Evolutionary conservation across 2,113 vertebrate genomes (phyloP).

Genomic region (Sciurus niger): DNA sequence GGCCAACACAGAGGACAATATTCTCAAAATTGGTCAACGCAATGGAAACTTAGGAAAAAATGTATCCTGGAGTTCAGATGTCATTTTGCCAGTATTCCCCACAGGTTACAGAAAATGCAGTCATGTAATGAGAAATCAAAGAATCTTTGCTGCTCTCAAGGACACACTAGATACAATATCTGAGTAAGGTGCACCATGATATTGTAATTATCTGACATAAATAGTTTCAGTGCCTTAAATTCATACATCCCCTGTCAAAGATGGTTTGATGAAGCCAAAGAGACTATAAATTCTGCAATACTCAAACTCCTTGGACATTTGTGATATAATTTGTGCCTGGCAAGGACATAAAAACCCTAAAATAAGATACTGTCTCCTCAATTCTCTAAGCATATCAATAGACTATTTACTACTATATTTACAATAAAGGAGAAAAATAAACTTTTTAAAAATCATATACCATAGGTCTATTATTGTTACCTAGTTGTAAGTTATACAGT

Average conservation of each 20-base stretch:
- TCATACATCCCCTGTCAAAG: slow-evolving; percentile 28
- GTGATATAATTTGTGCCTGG: slow-evolving; percentile 15
- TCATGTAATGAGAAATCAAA: slow-evolving; percentile 14
- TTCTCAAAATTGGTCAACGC: background rate
- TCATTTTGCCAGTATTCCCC: background rate
- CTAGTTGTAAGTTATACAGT: background rate
- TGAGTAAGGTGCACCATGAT: background rate
- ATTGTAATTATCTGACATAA: slow-evolving; percentile 35
- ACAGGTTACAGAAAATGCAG: slow-evolving; percentile 11
- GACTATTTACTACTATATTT: background rate
- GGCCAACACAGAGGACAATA: background rate
- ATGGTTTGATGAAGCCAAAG: slow-evolving; percentile 24
- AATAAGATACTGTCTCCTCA: slow-evolving; percentile 33
- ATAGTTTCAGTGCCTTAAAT: slow-evolving; percentile 38
- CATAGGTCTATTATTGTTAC: background rate
- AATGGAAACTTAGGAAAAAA: slow-evolving; percentile 2
- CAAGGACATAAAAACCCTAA: slow-evolving; percentile 53
- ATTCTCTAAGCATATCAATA: slow-evolving; percentile 2
- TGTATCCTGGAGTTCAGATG: background rate
- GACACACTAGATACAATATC: background rate
- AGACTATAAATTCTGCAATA: background rate
- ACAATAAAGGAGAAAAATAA: slow-evolving; percentile 44
- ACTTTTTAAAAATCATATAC: slow-evolving; percentile 52
- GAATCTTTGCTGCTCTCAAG: background rate
- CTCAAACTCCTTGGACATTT: background rate